These are phyloP conservation scores for Hyposoter didymator DNA, from an alignment of 2,888 invertebrate genomes.

Conservation along the genomic window DNA sequence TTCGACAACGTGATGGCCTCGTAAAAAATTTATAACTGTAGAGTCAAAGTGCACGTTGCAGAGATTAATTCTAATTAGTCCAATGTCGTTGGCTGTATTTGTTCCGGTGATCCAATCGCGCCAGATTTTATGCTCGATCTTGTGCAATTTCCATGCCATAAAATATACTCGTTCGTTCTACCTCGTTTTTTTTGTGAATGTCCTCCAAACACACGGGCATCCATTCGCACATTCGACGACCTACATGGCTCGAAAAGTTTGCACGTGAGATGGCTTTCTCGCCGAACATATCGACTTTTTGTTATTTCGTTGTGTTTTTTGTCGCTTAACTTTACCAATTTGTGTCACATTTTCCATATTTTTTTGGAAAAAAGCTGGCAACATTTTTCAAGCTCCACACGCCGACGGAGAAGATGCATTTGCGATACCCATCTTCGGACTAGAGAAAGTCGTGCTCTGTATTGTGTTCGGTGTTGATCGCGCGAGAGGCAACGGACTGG, in stretches of 20 bases:
- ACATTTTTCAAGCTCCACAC: not conserved
- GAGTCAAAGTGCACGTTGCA: not conserved
- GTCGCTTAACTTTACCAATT: not conserved
- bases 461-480: slow-evolving; percentile 20
- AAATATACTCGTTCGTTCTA: slow-evolving; percentile 18
- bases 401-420: not conserved
- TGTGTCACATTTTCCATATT: slow-evolving; percentile 5
- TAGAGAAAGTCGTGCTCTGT: slow-evolving; percentile 41
- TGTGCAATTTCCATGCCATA: slow-evolving; percentile 47
- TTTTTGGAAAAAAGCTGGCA: not conserved
- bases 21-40: slow-evolving; percentile 2
- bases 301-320: not conserved
- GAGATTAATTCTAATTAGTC: slow-evolving; percentile 8
- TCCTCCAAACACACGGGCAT: not conserved
- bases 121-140: slow-evolving; percentile 19
- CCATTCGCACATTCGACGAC: slow-evolving; percentile 31
- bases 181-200: slow-evolving; percentile 6
- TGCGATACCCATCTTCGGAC: slow-evolving; percentile 2
- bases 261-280: slow-evolving; percentile 12
- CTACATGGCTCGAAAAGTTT: slow-evolving; percentile 16
- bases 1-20: not conserved
- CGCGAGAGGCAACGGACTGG: slow-evolving; percentile 5
- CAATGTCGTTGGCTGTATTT: slow-evolving; percentile 1
- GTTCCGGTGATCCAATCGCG: not conserved
- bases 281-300: slow-evolving; percentile 17